Base-by-base conservation (phyloP, 2,888 invertebrate genomes). In the Chloroclysta siterata region DNA sequence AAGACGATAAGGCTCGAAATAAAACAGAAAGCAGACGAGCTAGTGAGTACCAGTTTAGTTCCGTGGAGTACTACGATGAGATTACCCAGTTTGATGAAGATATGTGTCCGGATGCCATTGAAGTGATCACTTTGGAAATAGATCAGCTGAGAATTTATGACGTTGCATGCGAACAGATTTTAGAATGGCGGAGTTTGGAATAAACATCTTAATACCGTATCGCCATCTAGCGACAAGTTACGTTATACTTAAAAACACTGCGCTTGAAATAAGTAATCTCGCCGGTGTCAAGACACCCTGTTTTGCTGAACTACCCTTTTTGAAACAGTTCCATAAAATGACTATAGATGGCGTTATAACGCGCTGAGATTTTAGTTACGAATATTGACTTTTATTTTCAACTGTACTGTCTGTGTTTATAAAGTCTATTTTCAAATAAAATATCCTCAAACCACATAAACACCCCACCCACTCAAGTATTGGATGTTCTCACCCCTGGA, bases 51-150 rank as follows among this genome's bases (percentile, higher is more conserved):
- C 72, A 81, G 69, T 89, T 89, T 44, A 88, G 88, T 61, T 87
- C 89, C 0, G 65, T 78, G 0, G 90, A 91, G 65, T 90, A 90
- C 65, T 88, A 90, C 46, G 90, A 89, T 13, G 89, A 90, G 2
- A 51, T 66, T 0, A 56, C 69, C 0, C 79, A 79, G 2, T 88
- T 90, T 50, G 75, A 83, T 11, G 42, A 15, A 0, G 5, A 53
- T 0, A 0, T 57, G 0, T 91, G 91, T 62, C 85, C 87, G 0
- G 77, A 80, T 2, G 74, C 59, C 0, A 81, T 91, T 0, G 80
- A 86, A 2, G 76, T 81, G 1, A 79, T 90, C 22, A 53, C 39
- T 0, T 65, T 90, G 41, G 78, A 90, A 44, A 52, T 84, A 8
- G 88, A 87, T 14, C 75, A 84, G 59, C 42, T 90, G 2, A 78